A percentile compares a stretch with the other conserved stretches of the same genome.
phyloP scores from a whole-genome alignment of 1,140 invertebrate species.

The Dendrolimus punctatus region DNA sequence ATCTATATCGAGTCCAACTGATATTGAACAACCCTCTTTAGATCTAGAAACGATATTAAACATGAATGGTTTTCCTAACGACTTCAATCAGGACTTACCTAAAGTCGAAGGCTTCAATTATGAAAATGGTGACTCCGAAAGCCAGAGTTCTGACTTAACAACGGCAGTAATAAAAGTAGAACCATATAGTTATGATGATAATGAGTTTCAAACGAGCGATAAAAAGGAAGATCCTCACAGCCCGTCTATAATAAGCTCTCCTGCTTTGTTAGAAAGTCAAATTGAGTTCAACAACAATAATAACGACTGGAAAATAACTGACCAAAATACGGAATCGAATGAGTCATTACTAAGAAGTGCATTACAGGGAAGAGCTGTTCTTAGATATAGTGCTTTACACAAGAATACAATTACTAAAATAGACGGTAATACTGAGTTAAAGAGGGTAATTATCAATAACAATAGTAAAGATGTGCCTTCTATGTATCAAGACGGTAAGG shows the following conservation, averaged over 20 bases:
- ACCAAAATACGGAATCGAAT: conserved; percentile 78
- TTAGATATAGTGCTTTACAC: conserved; percentile 72
- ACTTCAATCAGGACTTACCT: conserved; percentile 68
- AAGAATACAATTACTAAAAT: conserved; percentile 52
- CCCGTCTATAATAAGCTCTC: conserved; percentile 60
- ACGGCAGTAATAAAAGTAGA: conserved; percentile 75
- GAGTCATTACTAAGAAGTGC: conserved; percentile 86
- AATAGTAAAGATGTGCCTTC: conserved; percentile 68
- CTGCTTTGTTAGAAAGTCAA: conserved; percentile 68
- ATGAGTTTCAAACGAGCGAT: conserved; percentile 76
- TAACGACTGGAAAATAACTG: conserved; percentile 84
- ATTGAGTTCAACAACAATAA: conserved; percentile 81
- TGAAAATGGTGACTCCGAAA: conserved; percentile 74
- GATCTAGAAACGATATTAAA: conserved; percentile 79
- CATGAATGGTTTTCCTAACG: conserved; percentile 74
- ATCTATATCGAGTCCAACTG: conserved; percentile 74
- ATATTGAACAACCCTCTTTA: conserved; percentile 72
- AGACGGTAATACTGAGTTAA: conserved; percentile 48
- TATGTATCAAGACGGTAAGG: conserved; percentile 56
- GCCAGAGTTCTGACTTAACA: conserved; percentile 76
- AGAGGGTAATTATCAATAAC: conserved; percentile 64
- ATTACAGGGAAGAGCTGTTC: conserved; percentile 80
- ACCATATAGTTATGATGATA: conserved; percentile 78
- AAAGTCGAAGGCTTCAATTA: conserved; percentile 76
- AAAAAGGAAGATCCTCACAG: conserved; percentile 74